A percentile compares a stretch with the other conserved stretches of the same genome.
These are phyloP conservation scores for Tetragnatha versicolor DNA, from an alignment of 1,140 invertebrate genomes.

Conservation along the genomic window DNA sequence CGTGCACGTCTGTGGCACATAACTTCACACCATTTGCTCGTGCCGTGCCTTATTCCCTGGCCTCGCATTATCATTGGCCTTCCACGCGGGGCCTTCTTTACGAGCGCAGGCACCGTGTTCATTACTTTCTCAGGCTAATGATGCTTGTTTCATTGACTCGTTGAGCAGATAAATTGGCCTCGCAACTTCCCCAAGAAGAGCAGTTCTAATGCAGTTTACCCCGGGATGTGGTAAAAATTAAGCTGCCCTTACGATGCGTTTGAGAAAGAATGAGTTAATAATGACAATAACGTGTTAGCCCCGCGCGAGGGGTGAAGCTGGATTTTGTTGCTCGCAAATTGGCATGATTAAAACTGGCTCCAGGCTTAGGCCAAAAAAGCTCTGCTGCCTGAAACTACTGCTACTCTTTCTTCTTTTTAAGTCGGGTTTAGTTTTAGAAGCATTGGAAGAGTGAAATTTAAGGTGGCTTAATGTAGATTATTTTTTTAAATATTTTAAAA, in stretches of 20 bases:
- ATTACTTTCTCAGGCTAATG: slow-evolving; percentile 46
- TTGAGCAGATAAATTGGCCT: slow-evolving; percentile 42
- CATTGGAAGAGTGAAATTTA: too few species aligned
- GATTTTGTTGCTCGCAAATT: slow-evolving; percentile 23
- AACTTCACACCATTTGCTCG: not conserved
- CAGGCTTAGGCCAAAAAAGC: not conserved
- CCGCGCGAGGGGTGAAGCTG: not conserved
- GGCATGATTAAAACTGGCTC: slow-evolving; percentile 24
- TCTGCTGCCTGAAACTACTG: not conserved
- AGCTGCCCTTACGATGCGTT: slow-evolving; percentile 8
- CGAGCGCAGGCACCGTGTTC: slow-evolving; percentile 36
- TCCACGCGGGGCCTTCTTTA: slow-evolving; percentile 33
- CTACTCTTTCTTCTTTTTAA: too few species aligned
- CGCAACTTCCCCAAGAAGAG: slow-evolving; percentile 7
- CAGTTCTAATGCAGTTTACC: slow-evolving; percentile 21
- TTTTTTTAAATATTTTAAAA: too few species aligned
- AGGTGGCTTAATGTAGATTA: too few species aligned
- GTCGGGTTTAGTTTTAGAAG: too few species aligned
- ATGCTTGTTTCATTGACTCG: slow-evolving; percentile 44
- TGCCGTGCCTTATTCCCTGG: slow-evolving; percentile 28
- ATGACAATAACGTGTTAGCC: slow-evolving; percentile 25
- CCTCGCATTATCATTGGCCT: slow-evolving; percentile 15
- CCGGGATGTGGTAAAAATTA: slow-evolving; percentile 38
- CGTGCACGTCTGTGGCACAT: slow-evolving; percentile 11
- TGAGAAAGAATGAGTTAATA: slow-evolving; percentile 30